These are phyloP conservation scores for Solenopsis fugax DNA, from an alignment of 1,140 invertebrate species.

Conservation along the genomic window DNA sequence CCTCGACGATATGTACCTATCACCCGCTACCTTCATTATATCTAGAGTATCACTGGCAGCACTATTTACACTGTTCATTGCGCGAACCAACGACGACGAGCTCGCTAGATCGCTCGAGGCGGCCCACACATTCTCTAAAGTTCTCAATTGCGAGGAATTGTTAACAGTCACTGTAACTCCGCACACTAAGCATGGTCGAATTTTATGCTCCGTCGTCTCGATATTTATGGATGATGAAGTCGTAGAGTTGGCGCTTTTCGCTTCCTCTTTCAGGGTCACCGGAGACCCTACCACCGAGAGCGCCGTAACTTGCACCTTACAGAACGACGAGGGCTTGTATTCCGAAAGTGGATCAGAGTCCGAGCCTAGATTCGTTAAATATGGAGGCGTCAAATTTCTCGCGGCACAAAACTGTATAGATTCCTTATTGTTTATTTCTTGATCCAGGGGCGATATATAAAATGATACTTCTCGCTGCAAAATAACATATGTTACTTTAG, in stretches of 20 bases:
- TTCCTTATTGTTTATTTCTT: constrained; percentile 83
- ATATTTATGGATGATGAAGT: constrained; percentile 57
- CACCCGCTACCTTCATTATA: constrained; percentile 85
- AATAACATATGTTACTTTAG: constrained; percentile 23
- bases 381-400: constrained; percentile 79
- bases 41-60: constrained; percentile 86
- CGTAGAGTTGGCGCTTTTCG: constrained; percentile 68
- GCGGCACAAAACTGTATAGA: constrained; percentile 81
- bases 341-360: constrained; percentile 81
- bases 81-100: constrained; percentile 87
- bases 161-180: constrained; percentile 83
- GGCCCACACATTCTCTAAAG: constrained; percentile 85
- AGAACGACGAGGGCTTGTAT: constrained; percentile 78
- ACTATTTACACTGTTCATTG: constrained; percentile 89
- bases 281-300: constrained; percentile 86
- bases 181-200: constrained; percentile 85
- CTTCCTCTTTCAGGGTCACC: constrained; percentile 69
- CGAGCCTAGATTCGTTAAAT: constrained; percentile 79
- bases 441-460: constrained; percentile 80
- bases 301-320: constrained; percentile 85
- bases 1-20: constrained; percentile 76
- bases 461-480: constrained; percentile 84
- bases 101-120: constrained; percentile 82
- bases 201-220: constrained; percentile 72
- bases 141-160: constrained; percentile 79